Evolutionary conservation across 1,140 invertebrate genomes (phyloP).

Genomic region (Teleopsis dalmanni): DNA sequence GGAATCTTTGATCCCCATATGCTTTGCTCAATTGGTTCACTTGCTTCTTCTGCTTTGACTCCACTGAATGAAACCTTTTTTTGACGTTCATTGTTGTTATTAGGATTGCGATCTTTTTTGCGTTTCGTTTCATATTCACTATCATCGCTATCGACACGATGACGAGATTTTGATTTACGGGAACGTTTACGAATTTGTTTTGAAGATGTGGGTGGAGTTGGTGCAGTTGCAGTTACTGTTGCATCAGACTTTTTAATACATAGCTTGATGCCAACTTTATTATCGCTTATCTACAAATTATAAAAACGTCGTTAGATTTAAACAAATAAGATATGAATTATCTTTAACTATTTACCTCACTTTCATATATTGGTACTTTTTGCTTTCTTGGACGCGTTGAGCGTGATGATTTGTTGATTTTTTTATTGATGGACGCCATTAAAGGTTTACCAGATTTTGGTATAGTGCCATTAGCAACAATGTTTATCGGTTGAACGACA

Average conservation of each 20-base stretch:
- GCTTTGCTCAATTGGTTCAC: slow-evolving; percentile 48
- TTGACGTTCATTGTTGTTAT: slow-evolving; percentile 21
- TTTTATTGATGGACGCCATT: slow-evolving; percentile 29
- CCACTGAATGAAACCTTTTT: slow-evolving; percentile 21
- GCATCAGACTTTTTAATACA: slow-evolving; percentile 54
- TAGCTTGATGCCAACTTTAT: slow-evolving; percentile 56
- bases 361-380: slow-evolving; percentile 42
- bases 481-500: slow-evolving; percentile 15
- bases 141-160: slow-evolving; percentile 43
- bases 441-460: slow-evolving; percentile 40
- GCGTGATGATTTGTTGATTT: slow-evolving; percentile 29
- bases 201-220: slow-evolving; percentile 7
- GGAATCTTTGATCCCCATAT: slow-evolving; percentile 56
- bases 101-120: slow-evolving; percentile 26
- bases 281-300: slow-evolving; percentile 53
- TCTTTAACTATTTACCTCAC: slow-evolving; percentile 23
- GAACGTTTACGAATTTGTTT: slow-evolving; percentile 44
- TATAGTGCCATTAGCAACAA: slow-evolving; percentile 32
- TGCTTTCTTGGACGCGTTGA: slow-evolving; percentile 27
- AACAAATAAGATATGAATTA: background rate
- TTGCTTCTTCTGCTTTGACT: slow-evolving; percentile 27
- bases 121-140: slow-evolving; percentile 47
- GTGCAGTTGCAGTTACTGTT: slow-evolving; percentile 1
- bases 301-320: background rate
- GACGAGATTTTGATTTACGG: slow-evolving; percentile 45